Conservation (phyloP, 2,888 invertebrate genomes). For the Uloborus plumipes region DNA sequence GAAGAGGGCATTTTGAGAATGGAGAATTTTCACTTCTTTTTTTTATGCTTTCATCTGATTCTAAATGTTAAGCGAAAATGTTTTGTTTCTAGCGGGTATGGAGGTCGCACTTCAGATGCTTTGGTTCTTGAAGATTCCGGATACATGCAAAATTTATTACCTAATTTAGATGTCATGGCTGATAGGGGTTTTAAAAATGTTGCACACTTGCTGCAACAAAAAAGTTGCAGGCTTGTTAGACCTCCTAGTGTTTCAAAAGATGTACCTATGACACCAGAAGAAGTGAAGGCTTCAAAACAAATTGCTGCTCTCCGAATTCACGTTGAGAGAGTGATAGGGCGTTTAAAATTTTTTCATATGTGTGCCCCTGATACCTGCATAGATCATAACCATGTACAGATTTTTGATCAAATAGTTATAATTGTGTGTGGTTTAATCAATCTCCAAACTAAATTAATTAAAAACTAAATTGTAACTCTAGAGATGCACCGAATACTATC, state of each 20-base stretch:
- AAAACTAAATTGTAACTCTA: no score
- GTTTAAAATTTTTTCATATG: slow-evolving; percentile 20
- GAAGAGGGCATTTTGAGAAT: no score
- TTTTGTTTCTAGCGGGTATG: slow-evolving; percentile 70
- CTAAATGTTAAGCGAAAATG: no score
- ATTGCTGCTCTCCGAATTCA: slow-evolving; percentile 18
- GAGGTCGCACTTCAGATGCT: slow-evolving; percentile 68
- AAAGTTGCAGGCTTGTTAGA: slow-evolving; percentile 6
- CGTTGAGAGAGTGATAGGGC: slow-evolving; percentile 11
- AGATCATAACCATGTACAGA: not conserved
- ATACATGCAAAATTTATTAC: slow-evolving; percentile 49
- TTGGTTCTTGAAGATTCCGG: slow-evolving; percentile 55
- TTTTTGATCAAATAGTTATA: no score
- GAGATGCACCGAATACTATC: no score
- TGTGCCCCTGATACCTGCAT: slow-evolving; percentile 11
- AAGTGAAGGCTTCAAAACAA: not conserved
- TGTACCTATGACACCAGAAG: not conserved
- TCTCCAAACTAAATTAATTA: no score
- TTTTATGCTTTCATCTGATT: no score
- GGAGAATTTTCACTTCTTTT: no score
- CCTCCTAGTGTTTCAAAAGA: slow-evolving; percentile 3
- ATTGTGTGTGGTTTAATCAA: no score
- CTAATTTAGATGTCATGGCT: slow-evolving; percentile 65
- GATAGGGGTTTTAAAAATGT: slow-evolving; percentile 67
- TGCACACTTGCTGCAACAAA: no score